A percentile compares a stretch with the other conserved stretches of the same genome.
Evolutionary conservation across 2,113 vertebrate genomes (phyloP).

Genomic region (Oreochromis spilurus): DNA sequence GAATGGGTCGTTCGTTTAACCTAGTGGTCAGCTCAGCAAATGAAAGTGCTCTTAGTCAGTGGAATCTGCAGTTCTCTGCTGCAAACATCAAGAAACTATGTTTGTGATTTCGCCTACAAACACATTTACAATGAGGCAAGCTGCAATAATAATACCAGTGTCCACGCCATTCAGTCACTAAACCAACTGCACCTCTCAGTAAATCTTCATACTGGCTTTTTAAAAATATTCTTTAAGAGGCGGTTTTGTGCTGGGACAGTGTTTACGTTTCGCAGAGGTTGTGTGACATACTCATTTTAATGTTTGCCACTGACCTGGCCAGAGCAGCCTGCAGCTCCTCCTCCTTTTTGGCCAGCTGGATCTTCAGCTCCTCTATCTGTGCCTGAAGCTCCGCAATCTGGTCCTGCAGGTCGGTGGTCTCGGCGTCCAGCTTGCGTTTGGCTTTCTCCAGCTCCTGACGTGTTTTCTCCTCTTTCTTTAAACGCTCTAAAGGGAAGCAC

Average conservation of each 20-base stretch:
- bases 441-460: conserved; percentile 95
- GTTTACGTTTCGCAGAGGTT: background rate
- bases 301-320: conserved; percentile 76
- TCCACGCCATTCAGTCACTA: background rate
- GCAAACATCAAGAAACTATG: background rate
- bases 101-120: background rate
- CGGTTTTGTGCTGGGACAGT: background rate
- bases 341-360: conserved; percentile 92
- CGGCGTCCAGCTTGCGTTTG: conserved; percentile 93
- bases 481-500: conserved; percentile 76
- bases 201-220: background rate
- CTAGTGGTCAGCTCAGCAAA: background rate
- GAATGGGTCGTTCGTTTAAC: background rate
- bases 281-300: background rate
- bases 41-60: background rate
- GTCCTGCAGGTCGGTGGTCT: conserved; percentile 94
- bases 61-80: background rate
- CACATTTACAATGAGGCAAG: background rate
- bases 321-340: conserved; percentile 90
- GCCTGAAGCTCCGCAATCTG: conserved; percentile 95
- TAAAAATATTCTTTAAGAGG: background rate
- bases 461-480: conserved; percentile 98
- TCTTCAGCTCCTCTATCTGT: conserved; percentile 93
- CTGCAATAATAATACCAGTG: background rate
- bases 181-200: background rate